Evolutionary conservation across 2,113 vertebrate genomes (phyloP), one percentile per base, ranked within the genome.

Genomic region (Carlito syrichta): DNA sequence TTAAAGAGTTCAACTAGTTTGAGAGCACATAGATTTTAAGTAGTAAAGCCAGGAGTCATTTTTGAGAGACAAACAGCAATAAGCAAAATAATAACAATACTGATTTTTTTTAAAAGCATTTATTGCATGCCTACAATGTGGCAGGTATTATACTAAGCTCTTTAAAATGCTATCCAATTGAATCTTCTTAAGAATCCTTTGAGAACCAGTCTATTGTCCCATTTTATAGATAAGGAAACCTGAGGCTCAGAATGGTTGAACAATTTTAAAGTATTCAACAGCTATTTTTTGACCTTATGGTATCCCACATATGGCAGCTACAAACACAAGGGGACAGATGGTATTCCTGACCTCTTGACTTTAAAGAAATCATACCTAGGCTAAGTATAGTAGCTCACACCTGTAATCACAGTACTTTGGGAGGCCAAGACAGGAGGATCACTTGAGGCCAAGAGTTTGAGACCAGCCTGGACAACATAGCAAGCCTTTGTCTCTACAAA

Each of bases 211-310:
- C 30, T 16, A n/a, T 63, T 81, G 16, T 43, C 2, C 69, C 43
- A 85, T 76, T 86, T 78, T 82, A 89, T 1, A 74, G 48, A 86
- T 52, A 93, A 94, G 48, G 63, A 82, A 92, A 73, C 54, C n/a
- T 54, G 54, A 95, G 43, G 12, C 12, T 92, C 14, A 23, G 6
- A 54, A 45, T 23, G 17, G 56, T 32, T 62, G 13, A 95, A 11
- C 48, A 48, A 90, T 48, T 96, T 89, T 79, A 83, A 96, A 86
- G 91, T 54, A 78, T 23, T 93, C 54, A 63, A 50, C n/a, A 94
- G 71, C 71, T 91, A 73, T 11, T 88, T 93, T 58, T 14, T 74
- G 38, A 94, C 38, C 16, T 93, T 69, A 86, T 6, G 3, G 81
- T 83, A n/a, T 88, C 23, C 25, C 60, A 83, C 9, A 45, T 11